A percentile compares a stretch with the other conserved stretches of the same genome.
Evolutionary conservation across 1,140 invertebrate species (phyloP).

Genomic region (Tachypleus tridentatus): DNA sequence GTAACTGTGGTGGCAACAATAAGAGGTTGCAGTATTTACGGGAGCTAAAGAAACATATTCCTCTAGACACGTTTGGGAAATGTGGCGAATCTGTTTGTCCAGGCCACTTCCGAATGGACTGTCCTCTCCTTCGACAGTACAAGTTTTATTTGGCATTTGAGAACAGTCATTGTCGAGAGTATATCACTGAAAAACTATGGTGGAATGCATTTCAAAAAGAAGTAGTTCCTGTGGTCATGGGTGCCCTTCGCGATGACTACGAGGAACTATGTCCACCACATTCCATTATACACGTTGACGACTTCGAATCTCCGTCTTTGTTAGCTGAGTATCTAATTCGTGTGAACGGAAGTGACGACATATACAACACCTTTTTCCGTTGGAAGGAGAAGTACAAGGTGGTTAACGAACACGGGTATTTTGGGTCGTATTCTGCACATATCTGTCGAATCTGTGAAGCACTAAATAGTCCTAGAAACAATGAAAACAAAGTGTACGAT

Average conservation of each 20-base stretch:
- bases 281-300: conserved; percentile 34
- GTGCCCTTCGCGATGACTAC: conserved; percentile 34
- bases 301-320: conserved; percentile 29
- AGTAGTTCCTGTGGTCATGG: conserved; percentile 39
- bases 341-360: conserved; percentile 20
- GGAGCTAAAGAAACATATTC: conserved; percentile 17
- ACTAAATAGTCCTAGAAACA: conserved; percentile 27
- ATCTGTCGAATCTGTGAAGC: conserved; percentile 30
- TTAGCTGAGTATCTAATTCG: conserved; percentile 30
- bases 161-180: conserved; percentile 38
- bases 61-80: conserved; percentile 18
- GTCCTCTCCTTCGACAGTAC: conserved; percentile 16
- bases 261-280: conserved; percentile 28
- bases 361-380: conserved; percentile 23
- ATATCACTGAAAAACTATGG: conserved; percentile 45
- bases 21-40: conserved; percentile 42
- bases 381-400: conserved; percentile 24
- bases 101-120: conserved; percentile 20
- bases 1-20: conserved; percentile 45
- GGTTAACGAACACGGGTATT: conserved; percentile 52
- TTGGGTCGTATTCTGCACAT: conserved; percentile 37
- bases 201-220: conserved; percentile 32
- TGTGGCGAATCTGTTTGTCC: conserved; percentile 20
- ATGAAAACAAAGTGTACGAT: conserved; percentile 39
- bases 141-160: conserved; percentile 33